Conservation (phyloP, 2,113 vertebrate genomes). For the Pavo muticus region DNA sequence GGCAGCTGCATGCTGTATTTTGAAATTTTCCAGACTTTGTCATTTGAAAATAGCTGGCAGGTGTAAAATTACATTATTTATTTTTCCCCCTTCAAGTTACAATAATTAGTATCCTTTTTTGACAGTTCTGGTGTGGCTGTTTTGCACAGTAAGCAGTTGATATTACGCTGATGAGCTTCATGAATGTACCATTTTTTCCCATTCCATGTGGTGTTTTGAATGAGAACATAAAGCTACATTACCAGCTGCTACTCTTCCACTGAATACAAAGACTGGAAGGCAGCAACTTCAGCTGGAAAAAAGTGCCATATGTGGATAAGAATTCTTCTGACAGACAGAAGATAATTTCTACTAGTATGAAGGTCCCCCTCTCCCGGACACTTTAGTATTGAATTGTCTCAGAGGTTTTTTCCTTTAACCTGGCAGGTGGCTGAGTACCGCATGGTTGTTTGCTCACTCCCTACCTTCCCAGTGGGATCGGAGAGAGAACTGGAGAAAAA, state of each 20-base stretch:
- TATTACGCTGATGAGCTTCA: slow-evolving; percentile 41
- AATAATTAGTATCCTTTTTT: slow-evolving; percentile 47
- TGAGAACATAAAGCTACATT: slow-evolving; percentile 44
- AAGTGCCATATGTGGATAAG: not conserved
- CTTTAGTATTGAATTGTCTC: not conserved
- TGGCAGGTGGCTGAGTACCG: too few species aligned
- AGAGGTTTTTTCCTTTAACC: not conserved
- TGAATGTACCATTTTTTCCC: slow-evolving; percentile 29
- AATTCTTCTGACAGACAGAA: slow-evolving; percentile 26
- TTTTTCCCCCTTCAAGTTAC: not conserved
- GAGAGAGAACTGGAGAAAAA: too few species aligned
- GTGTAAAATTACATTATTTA: slow-evolving; percentile 26
- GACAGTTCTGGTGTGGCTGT: slow-evolving; percentile 11
- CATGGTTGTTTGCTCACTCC: too few species aligned
- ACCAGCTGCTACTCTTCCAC: slow-evolving; percentile 51
- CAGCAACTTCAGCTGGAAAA: slow-evolving; percentile 45
- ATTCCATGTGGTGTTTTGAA: not conserved
- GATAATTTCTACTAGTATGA: not conserved
- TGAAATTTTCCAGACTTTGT: slow-evolving; percentile 27
- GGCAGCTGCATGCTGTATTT: slow-evolving; percentile 31
- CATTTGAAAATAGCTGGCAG: slow-evolving; percentile 16
- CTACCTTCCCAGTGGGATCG: too few species aligned
- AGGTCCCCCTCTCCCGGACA: not conserved
- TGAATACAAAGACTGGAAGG: not conserved
- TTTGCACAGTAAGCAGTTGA: slow-evolving; percentile 51